A percentile compares a stretch with the other conserved stretches of the same genome.
These are phyloP conservation scores for Glandiceps talaboti DNA, from an alignment of 53 echinoderm and acorn worm genomes.

Conservation along the genomic window DNA sequence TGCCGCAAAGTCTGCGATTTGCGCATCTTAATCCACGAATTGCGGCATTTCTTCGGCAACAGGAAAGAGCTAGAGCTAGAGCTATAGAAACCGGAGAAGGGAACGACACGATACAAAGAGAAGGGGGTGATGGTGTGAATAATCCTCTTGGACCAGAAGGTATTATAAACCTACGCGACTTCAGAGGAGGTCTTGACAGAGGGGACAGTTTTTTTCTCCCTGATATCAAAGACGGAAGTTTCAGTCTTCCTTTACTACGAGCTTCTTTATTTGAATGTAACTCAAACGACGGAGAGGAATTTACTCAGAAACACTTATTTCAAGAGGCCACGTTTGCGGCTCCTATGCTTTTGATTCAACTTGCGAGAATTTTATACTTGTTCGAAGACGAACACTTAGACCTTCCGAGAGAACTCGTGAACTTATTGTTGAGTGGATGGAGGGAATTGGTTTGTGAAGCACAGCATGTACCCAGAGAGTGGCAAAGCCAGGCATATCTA, in stretches of 20 bases:
- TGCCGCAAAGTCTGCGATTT: conserved; percentile 82
- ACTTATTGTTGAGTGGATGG: conserved; percentile 42
- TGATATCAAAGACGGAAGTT: conserved; percentile 35
- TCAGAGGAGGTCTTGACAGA: conserved; percentile 2
- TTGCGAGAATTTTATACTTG: conserved; percentile 53
- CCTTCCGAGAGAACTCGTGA: conserved; percentile 72
- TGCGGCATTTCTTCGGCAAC: conserved; percentile 81
- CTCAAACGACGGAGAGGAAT: conserved; percentile 58
- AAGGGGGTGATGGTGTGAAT: conserved; percentile 26
- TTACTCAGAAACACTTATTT: conserved; percentile 72
- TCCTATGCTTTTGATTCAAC: conserved; percentile 72
- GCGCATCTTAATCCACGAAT: conserved; percentile 85
- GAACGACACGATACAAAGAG: neutral
- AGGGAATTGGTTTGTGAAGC: conserved; percentile 45
- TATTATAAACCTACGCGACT: conserved; percentile 1
- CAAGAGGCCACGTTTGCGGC: conserved; percentile 66
- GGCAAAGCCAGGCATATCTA: conserved; percentile 83
- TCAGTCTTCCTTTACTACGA: conserved; percentile 29
- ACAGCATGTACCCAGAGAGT: conserved; percentile 58
- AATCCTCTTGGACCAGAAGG: conserved; percentile 10
- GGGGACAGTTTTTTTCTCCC: conserved; percentile 38
- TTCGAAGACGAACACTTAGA: conserved; percentile 77
- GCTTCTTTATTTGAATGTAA: conserved; percentile 13
- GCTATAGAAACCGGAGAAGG: conserved; percentile 16
- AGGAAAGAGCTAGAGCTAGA: conserved; percentile 65